Evolutionary conservation across 2,113 vertebrate species (phyloP).

Genomic region (Vulpes vulpes): DNA sequence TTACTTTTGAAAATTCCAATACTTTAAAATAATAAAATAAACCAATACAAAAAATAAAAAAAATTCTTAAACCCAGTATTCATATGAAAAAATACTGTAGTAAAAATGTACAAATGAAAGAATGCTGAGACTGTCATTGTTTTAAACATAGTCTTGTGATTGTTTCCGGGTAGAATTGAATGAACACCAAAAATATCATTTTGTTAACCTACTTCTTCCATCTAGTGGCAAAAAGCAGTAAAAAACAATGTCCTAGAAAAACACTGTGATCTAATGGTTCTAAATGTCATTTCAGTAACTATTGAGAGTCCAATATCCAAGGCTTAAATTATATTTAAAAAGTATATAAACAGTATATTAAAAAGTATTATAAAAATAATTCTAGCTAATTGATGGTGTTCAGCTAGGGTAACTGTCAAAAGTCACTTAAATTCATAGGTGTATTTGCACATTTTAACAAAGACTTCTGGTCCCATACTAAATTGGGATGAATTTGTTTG

Average conservation of each 20-base stretch:
- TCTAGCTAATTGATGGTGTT: constrained; percentile 6
- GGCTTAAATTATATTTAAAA: background rate
- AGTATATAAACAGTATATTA: background rate
- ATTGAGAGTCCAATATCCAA: background rate
- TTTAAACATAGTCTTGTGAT: constrained; percentile 39
- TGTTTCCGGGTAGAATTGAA: constrained; percentile 49
- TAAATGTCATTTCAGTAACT: constrained; percentile 49
- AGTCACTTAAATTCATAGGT: background rate
- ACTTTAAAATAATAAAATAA: constrained; percentile 44
- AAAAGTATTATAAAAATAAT: background rate
- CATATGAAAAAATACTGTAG: constrained; percentile 35
- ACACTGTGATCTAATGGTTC: background rate
- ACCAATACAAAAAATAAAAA: background rate
- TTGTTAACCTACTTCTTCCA: constrained; percentile 89
- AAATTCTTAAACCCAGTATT: background rate
- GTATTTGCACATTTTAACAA: constrained; percentile 21
- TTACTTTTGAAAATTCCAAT: constrained; percentile 13
- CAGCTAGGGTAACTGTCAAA: background rate
- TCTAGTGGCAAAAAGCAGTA: constrained; percentile 88
- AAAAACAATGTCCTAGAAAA: constrained; percentile 79
- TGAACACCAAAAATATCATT: constrained; percentile 71
- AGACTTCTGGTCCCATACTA: background rate
- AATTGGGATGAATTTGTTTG: background rate
- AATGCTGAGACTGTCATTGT: background rate
- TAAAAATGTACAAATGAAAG: constrained; percentile 54